Base-by-base conservation (phyloP, 2,797 vertebrate genomes). In the Orestias chungarensis region DNA sequence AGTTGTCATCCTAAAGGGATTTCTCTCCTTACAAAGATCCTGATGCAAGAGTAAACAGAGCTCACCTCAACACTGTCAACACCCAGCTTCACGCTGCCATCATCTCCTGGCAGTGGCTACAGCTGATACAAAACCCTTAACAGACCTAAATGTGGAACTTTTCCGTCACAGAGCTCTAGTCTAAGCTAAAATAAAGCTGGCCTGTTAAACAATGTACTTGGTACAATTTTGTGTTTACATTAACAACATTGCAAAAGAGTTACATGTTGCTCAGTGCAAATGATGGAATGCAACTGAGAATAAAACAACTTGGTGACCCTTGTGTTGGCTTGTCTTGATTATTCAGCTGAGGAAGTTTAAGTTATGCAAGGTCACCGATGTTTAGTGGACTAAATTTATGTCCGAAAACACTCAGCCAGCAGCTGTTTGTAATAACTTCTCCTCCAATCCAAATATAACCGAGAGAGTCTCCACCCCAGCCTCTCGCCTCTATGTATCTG, bases 381-480 rank as follows among this genome's bases (percentile, higher is more conserved):
- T 88, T 90, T 80, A 72, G 62, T 11, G 33, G 38, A 70, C 73
- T 74, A 84, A 85, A 84, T 75, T 76, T 81, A 75, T 80, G 73
- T 64, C 75, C 59, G 64, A 75, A 89, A 77, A 81, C 66, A 80
- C 46, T 46, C 38, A 61, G 70, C 31, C 2, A 65, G 62, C 88
- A 89, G 87, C 83, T 87, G 82, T 72, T 80, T 80, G 52, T 52
- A 12, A 79, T 69, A 72, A 81, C 67, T 72, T 57, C 76, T 83
- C 69, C 71, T 72, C 75, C 74, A 44, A 54, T 61, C 67, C 68
- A 85, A 88, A 85, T 70, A 81, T 68, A 85, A 75, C 6, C 0
- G 0, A 62, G 40, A 33, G 1, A 62, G 38, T 35, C 76, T 72
- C 68, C 74, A 35, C 50, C 61, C 67, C 46, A 33, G 46, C 49